phyloP scores from a whole-genome alignment of 2,797 vertebrate species.

The Neoniphon sammara region DNA sequence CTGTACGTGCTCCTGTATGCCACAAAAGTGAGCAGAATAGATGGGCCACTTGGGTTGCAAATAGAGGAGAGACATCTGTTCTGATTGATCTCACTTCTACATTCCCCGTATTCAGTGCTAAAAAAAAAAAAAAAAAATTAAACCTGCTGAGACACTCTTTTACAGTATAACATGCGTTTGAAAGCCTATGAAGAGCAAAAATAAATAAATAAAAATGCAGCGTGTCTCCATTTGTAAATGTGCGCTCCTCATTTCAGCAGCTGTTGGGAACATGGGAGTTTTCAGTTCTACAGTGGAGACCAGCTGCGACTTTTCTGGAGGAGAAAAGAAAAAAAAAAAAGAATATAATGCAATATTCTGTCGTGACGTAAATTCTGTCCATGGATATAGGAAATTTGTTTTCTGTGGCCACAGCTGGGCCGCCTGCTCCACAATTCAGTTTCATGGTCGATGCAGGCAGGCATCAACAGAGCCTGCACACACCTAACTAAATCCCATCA shows the following conservation, averaged over 20 bases:
- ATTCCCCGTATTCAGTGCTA: no score
- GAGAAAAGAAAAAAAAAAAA: no score
- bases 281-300: neutral
- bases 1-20: no score
- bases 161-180: neutral
- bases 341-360: neutral
- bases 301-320: slow-evolving; percentile 3
- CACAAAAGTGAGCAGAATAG: no score
- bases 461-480: slow-evolving; percentile 2
- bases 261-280: neutral
- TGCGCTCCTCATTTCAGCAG: neutral
- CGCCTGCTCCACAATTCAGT: slow-evolving; percentile 1
- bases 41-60: neutral
- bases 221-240: neutral
- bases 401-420: slow-evolving; percentile 13
- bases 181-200: neutral
- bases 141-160: no score
- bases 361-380: neutral
- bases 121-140: no score
- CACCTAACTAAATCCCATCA: slow-evolving; percentile 5
- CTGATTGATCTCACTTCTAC: neutral
- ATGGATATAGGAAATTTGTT: neutral
- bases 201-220: no score
- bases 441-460: neutral
- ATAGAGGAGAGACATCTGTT: neutral